Evolutionary conservation across 2,888 invertebrate species (phyloP), one percentile per base, ranked within the genome.

Genomic region (Seira musarum): DNA sequence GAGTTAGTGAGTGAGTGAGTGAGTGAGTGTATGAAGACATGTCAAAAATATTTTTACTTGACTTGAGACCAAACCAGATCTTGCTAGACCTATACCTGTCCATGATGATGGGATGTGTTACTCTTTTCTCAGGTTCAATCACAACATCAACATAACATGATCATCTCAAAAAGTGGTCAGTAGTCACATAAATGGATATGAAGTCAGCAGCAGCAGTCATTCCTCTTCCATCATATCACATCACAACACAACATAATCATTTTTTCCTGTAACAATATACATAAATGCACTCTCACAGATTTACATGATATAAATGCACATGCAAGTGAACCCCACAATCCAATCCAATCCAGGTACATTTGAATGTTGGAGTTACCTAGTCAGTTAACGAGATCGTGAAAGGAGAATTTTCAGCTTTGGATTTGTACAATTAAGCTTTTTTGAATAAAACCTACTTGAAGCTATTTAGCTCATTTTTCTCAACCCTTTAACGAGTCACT

Each of bases 41-140:
- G 8, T 21, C 21, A 49, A 49, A 68, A 25, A 40, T n/a, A 60
- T 61, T 40, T 40, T 13, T n/a, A n/a, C n/a, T n/a, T n/a, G n/a
- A n/a, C n/a, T n/a, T n/a, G n/a, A n/a, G n/a, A n/a, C n/a, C n/a
- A n/a, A n/a, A n/a, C n/a, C n/a, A n/a, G n/a, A n/a, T n/a, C n/a
- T 40, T 6, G 40, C 6, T 40, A 40, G 40, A 40, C 40, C 40
- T 40, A 40, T 40, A 40, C 40, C 40, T 40, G 40, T 40, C 40
- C 40, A 40, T 40, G 40, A 63, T 60, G 25, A 15, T 15, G 21
- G 61, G 25, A 13, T 30, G 25, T 24, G 25, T 22, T 24, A 30
- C 30, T 30, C 21, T 25, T 25, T 75, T 49, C 53, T 77, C 69
- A 24, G 63, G 22, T 40, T 76, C 30, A 64, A 77, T 77, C 77